These are phyloP conservation scores for Manis pentadactyla DNA, from an alignment of 2,797 vertebrate genomes.

Conservation along the genomic window DNA sequence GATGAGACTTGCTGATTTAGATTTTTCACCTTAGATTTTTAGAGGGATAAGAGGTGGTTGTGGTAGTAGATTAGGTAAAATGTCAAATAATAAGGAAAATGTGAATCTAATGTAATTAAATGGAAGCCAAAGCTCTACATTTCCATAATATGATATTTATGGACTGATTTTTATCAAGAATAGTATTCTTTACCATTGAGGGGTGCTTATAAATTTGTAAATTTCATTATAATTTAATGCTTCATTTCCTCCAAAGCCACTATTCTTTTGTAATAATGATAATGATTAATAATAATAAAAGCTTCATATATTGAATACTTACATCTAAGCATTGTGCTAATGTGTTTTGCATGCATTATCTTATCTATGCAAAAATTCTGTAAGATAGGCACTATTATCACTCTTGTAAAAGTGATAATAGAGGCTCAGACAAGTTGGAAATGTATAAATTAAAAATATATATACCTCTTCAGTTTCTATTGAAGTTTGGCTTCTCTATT, in stretches of 20 bases:
- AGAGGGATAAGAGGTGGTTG: background rate
- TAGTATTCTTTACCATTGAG: background rate
- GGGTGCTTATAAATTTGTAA: background rate
- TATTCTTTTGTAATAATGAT: background rate
- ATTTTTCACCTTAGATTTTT: background rate
- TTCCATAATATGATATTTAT: background rate
- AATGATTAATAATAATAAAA: background rate
- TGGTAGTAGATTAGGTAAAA: background rate
- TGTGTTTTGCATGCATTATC: background rate
- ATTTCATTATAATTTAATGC: background rate
- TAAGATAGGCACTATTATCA: background rate
- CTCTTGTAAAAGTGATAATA: background rate
- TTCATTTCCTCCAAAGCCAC: background rate
- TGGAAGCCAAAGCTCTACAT: background rate
- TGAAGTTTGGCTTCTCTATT: conserved; percentile 7
- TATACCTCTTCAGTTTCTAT: background rate
- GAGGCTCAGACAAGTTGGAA: background rate
- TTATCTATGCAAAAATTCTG: background rate
- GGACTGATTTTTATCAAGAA: background rate
- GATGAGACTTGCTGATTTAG: background rate
- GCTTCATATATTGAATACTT: background rate
- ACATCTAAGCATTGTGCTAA: background rate
- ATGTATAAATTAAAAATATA: background rate
- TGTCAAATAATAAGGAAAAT: conserved; percentile 51
- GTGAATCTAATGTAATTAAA: background rate